Base-by-base conservation (phyloP, 92 coral and sea anemone species). In the Heliopora coerulea region DNA sequence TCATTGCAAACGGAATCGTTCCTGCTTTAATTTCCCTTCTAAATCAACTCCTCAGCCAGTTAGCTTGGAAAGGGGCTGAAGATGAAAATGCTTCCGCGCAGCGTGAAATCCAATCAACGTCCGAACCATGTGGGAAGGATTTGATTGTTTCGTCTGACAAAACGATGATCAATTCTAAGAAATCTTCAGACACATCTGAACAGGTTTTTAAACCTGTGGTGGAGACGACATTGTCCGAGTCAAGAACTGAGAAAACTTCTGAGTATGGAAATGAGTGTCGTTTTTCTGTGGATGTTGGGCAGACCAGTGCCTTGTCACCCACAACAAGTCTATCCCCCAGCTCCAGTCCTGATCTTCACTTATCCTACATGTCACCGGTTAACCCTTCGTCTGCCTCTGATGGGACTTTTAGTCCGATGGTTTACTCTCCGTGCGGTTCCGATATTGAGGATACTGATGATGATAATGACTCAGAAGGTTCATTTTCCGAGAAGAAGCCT, bases 1-100 rank as follows among this genome's bases (percentile, higher is more conserved):
- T 95, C 6, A 76, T 91, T 0, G 82, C 72, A 79, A 86, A 82
- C 49, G 97, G 90, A 18, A 54, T 95, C 13, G 78, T 95, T 49
- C 78, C 89, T 30, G 82, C 83, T 73, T 86, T 92, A 13, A 66
- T 87, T 15, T 5, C 81, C 27, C 85, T 88, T 57, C 76, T 95
- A 31, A 80, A 62, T 6, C 75, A 80, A 21, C 74, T 95, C 9
- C 56, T 90, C 17, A n/a, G n/a, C n/a, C n/a, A n/a, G n/a, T 54
- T 74, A 3, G 78, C 52, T 6, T 10, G n/a, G 15, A 46, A 15
- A 15, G n/a, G 52, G 14, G 52, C n/a, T 2, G 52, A 46, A 46
- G 52, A 15, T 46, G n/a, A 8, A 46, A 15, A 2, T 15, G n/a
- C 15, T 46, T 46, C 52, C 15, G 52, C 2, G 12, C 10, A 46